Conservation (phyloP, 2,888 invertebrate species). For the Chorisops tibialis region DNA sequence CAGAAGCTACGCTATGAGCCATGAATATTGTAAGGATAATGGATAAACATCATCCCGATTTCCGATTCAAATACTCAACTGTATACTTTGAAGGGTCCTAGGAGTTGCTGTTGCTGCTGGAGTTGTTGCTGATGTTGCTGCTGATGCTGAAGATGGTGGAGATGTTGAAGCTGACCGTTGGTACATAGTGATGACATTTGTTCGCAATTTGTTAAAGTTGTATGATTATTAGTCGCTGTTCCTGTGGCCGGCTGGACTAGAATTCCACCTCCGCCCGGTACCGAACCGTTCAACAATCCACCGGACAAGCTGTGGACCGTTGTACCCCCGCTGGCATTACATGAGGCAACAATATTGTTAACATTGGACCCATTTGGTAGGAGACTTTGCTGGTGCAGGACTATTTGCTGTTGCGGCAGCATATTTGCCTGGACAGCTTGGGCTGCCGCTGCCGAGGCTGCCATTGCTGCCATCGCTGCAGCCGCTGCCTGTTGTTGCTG, state of each 20-base stretch:
- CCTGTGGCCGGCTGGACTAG: conserved; percentile 36
- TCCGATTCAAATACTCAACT: conserved; percentile 45
- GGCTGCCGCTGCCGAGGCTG: conserved; percentile 38
- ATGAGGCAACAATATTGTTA: conserved; percentile 38
- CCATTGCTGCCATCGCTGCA: conserved; percentile 40
- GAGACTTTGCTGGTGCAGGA: conserved; percentile 40
- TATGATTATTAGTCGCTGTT: conserved; percentile 40
- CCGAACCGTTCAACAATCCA: conserved; percentile 15
- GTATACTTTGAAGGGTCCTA: conserved; percentile 52
- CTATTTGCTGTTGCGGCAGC: conserved; percentile 40
- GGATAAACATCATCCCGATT: neutral
- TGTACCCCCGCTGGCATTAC: conserved; percentile 45
- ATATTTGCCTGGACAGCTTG: conserved; percentile 34
- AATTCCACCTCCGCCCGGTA: conserved; percentile 4
- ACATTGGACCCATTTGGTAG: conserved; percentile 28
- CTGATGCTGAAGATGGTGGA: conserved; percentile 42
- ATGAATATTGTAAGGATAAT: neutral
- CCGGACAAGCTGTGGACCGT: conserved; percentile 14
- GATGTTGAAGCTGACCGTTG: conserved; percentile 35
- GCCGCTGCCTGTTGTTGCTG: conserved; percentile 41
- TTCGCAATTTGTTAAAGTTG: conserved; percentile 39
- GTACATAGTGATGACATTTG: conserved; percentile 38
- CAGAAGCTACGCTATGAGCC: neutral
- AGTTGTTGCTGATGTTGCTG: conserved; percentile 37
- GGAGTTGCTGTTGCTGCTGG: conserved; percentile 41